These are phyloP conservation scores for Phoeniculus purpureus DNA, from an alignment of 2,797 vertebrate genomes.

Conservation along the genomic window DNA sequence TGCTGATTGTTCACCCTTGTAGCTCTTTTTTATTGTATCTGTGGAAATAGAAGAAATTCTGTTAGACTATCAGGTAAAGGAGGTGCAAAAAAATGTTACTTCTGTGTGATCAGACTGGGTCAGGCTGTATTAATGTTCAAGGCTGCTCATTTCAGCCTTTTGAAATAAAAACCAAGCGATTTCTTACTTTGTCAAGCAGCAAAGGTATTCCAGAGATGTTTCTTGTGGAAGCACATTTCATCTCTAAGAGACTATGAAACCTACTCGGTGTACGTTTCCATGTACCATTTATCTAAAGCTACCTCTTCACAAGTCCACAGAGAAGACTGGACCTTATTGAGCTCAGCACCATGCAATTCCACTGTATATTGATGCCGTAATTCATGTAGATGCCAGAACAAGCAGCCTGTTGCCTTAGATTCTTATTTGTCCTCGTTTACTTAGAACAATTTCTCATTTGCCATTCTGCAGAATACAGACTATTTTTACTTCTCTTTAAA, in stretches of 20 bases:
- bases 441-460: neutral
- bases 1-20: neutral
- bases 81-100: neutral
- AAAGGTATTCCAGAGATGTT: neutral
- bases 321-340: neutral
- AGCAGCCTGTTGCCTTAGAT: neutral
- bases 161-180: neutral
- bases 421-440: neutral
- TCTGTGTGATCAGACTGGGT: neutral
- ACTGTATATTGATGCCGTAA: neutral
- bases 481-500: neutral
- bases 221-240: neutral
- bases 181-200: neutral
- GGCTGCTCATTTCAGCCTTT: neutral
- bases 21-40: neutral
- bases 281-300: neutral
- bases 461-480: rapidly evolving
- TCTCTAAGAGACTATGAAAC: neutral
- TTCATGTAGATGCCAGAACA: neutral
- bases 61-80: neutral
- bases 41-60: neutral
- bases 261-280: neutral
- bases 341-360: neutral
- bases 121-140: neutral
- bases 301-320: neutral